Conservation (phyloP, 2,113 vertebrate species). For the Lucifuga dentata region DNA sequence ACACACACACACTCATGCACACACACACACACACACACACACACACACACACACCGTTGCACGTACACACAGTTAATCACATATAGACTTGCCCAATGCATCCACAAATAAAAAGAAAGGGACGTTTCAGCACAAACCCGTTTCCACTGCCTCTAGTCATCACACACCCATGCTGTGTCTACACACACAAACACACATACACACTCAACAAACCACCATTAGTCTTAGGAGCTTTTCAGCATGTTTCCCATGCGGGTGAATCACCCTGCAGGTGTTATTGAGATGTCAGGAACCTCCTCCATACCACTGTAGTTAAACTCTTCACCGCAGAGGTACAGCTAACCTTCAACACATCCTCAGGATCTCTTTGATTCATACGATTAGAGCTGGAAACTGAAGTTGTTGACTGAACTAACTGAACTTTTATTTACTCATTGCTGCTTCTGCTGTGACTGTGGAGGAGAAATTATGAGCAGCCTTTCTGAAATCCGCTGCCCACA, state of each 20-base stretch:
- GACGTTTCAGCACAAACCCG: slow-evolving; percentile 38
- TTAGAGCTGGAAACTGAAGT: slow-evolving; percentile 51
- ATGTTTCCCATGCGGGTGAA: background rate
- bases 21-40: slow-evolving; percentile 15
- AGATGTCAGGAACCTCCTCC: slow-evolving; percentile 19
- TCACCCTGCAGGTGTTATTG: slow-evolving; percentile 23
- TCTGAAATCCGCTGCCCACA: background rate
- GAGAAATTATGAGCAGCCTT: slow-evolving; percentile 4
- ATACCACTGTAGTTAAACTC: slow-evolving; percentile 30
- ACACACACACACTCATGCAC: slow-evolving; percentile 5
- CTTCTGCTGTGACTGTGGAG: slow-evolving; percentile 9
- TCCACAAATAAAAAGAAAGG: background rate
- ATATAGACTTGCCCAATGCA: background rate
- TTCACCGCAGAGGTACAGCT: slow-evolving; percentile 31
- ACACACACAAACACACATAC: slow-evolving; percentile 4
- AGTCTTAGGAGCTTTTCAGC: background rate
- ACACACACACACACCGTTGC: slow-evolving; percentile 16
- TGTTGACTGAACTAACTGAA: slow-evolving; percentile 37
- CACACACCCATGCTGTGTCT: too few species aligned
- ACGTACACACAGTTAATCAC: too few species aligned
- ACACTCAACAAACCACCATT: slow-evolving; percentile 6
- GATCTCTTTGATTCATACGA: slow-evolving; percentile 57
- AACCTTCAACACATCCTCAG: slow-evolving; percentile 43
- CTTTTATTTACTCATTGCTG: slow-evolving; percentile 46
- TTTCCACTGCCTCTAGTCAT: too few species aligned